These are phyloP conservation scores for Todus mexicanus DNA, from an alignment of 2,797 vertebrate species.

Conservation along the genomic window DNA sequence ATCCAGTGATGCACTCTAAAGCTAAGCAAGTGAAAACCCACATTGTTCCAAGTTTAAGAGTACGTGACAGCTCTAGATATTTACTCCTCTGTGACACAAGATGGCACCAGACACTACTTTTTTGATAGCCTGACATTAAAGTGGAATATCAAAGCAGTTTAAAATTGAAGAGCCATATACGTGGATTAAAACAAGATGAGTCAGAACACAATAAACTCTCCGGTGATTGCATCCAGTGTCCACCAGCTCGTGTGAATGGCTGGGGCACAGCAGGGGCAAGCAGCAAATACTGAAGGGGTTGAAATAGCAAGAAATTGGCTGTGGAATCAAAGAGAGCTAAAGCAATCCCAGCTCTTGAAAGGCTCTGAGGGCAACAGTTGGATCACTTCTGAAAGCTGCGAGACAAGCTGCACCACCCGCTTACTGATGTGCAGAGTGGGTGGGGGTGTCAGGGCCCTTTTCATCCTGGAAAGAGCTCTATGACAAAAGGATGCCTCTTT, in stretches of 20 bases:
- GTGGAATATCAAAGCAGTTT: not conserved
- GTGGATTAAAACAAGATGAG: not conserved
- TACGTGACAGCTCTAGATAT: not conserved
- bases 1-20: not conserved
- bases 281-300: not conserved
- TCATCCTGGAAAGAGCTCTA: not conserved
- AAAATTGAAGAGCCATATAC: not conserved
- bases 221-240: not conserved
- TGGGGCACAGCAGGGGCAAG: not conserved
- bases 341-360: not conserved
- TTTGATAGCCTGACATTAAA: no score
- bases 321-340: not conserved
- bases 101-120: conserved; percentile 32
- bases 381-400: not conserved
- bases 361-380: not conserved
- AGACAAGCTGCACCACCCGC: not conserved
- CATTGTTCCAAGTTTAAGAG: not conserved
- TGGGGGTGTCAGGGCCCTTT: not conserved
- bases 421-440: fast-evolving
- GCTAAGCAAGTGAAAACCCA: not conserved
- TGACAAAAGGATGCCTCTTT: not conserved
- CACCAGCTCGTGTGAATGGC: not conserved
- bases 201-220: fast-evolving
- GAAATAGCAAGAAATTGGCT: not conserved
- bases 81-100: not conserved